Base-by-base conservation (phyloP, 1,140 invertebrate species). In the Drosophila nigrodunni region DNA sequence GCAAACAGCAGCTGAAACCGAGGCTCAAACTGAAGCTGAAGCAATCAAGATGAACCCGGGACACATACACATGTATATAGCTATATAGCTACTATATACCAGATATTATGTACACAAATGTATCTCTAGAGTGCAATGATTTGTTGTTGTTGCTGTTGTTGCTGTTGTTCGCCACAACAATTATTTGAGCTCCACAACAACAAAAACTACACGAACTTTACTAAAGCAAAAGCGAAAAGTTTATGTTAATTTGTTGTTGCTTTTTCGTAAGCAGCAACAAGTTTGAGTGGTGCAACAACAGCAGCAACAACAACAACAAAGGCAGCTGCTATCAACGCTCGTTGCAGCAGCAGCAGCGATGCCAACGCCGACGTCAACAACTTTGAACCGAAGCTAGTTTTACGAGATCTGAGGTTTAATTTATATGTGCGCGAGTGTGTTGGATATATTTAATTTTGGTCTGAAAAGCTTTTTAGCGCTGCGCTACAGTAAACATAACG, bases 241-340 rank as follows among this genome's bases (percentile, higher is more conserved):
- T 79, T 66, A 64, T 86, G 75, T 78, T 75, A 54, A 62, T 67
- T 80, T 65, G 62, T 62, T 68, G 6, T 21, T 21, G 35, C 18
- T 44, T 58, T 79, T 88, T 83, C 80, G 73, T 87, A 88, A 87
- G 82, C 79, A 71, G 69, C 77, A 83, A 77, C 82, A 82, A 82
- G 76, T 87, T 79, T 80, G 50, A 80, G 83, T 80, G 77, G 77
- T 78, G 76, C 72, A 78, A 75, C 76, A 78, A 78, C 65, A 74
- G 70, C 43, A 71, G 39, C 13, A 21, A 43, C 15, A 60, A 46
- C 15, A 61, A 50, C 55, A 60, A 34, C 64, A 68, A 54, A 43
- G 34, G 54, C 71, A 61, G 65, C 65, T 74, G 65, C 65, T 57
- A 74, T 69, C 72, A 74, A 57, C 72, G 58, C 57, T 25, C 43